Percentiles rank a stretch among this genome's conserved stretches.
phyloP scores from a whole-genome alignment of 2,113 vertebrate species.

The Pipra filicauda region DNA sequence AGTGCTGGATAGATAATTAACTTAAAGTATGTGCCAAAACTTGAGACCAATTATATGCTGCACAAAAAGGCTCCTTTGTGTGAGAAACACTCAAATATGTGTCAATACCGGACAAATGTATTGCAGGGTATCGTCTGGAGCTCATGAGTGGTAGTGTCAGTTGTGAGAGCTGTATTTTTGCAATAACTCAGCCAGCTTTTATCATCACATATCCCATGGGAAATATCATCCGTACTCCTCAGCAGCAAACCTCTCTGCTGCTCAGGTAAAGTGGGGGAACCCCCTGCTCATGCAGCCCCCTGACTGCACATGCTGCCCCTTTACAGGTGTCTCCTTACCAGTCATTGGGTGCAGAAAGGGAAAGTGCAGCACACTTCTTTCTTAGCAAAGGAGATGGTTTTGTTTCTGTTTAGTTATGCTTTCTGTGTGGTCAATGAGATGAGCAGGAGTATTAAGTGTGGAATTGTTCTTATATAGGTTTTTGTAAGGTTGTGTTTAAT shows the following conservation, averaged over 20 bases:
- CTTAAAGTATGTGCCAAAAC: not conserved
- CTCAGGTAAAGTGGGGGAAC: not conserved
- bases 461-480: not conserved
- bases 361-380: rapidly evolving
- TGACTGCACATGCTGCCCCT: not conserved
- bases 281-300: not conserved
- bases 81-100: not conserved
- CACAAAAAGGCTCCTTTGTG: not conserved
- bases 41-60: not conserved
- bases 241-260: not conserved
- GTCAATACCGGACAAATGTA: not conserved
- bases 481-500: not conserved
- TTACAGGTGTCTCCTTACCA: not conserved
- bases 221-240: not conserved
- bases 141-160: not conserved
- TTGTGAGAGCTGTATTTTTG: not conserved
- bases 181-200: not conserved
- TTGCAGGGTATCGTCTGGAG: not conserved
- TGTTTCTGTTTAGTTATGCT: not conserved
- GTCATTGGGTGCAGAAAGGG: not conserved
- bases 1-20: not conserved
- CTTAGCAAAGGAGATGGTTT: not conserved
- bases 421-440: not conserved
- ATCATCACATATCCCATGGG: not conserved
- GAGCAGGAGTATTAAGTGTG: not conserved